Evolutionary conservation across 2,113 vertebrate genomes (phyloP), one percentile per base, ranked within the genome.

Genomic region (Polypterus senegalus): DNA sequence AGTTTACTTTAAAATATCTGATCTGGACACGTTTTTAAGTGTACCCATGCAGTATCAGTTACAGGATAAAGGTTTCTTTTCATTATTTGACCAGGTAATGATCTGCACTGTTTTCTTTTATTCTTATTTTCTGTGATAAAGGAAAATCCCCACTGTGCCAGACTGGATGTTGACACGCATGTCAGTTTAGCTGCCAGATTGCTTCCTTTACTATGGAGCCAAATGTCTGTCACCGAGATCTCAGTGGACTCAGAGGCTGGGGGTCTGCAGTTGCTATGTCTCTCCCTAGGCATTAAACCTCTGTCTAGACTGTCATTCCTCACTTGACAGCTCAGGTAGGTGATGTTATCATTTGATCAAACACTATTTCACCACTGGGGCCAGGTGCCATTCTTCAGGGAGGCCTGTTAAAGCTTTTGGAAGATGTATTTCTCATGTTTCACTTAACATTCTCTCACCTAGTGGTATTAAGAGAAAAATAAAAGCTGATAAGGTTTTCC

Each of bases 371-470:
- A 48, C 60, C 67, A 66, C 54, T 62, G 68, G 69, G 74, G 71
- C 71, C 77, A 74, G 69, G 70, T 77, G 76, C 72, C 74, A 74
- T 70, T 65, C 66, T 76, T 70, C 54, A 48, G 69, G 62, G 69
- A 73, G 69, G 64, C 70, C 61, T 58, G 70, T 46, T 68, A 67
- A 66, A 67, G 67, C 51, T 67, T 73, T 70, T 54, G 54, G 10
- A 68, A 2, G 8, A 3, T 49, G 9, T 58, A 65, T 61, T 71
- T 68, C 61, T 77, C 65, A 68, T 55, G 45, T 79, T 78, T 87
- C 60, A 55, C 73, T 84, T 77, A 76, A 79, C 77, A 83, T 75
- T 66, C 67, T 66, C 75, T 84, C 81, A 83, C 77, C 74, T 85
- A 79, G 74, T 65, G 9, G 63, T 79, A 71, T 53, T 66, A 66